These are phyloP conservation scores for Torymus texanus DNA, from an alignment of 2,888 invertebrate genomes.

Conservation along the genomic window DNA sequence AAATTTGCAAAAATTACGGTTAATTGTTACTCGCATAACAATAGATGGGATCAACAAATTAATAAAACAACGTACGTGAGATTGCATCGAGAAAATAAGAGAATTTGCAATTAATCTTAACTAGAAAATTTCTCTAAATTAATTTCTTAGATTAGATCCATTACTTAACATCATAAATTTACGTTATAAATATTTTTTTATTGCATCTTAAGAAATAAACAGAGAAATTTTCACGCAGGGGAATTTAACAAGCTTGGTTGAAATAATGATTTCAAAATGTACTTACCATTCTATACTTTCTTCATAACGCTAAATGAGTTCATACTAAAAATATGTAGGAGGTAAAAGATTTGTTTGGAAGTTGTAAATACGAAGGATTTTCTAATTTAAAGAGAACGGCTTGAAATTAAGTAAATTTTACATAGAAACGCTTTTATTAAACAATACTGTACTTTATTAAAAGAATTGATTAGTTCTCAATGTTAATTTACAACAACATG, in stretches of 20 bases:
- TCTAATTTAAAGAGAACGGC: background rate
- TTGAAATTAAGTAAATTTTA: too few relatives aligned
- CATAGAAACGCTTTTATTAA: too few relatives aligned
- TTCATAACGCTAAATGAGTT: constrained; percentile 12
- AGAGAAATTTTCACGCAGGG: constrained; percentile 43
- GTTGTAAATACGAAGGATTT: background rate
- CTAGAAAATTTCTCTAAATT: constrained; percentile 51
- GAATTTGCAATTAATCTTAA: constrained; percentile 48
- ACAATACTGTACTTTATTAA: too few relatives aligned
- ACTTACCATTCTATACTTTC: constrained; percentile 25
- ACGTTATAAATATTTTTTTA: background rate
- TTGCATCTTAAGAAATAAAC: constrained; percentile 10
- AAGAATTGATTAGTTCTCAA: too few relatives aligned
- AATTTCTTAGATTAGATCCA: background rate
- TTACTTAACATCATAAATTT: background rate
- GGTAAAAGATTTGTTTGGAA: background rate
- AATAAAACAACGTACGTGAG: constrained; percentile 51
- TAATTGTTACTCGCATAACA: constrained; percentile 44
- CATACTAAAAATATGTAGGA: constrained; percentile 35
- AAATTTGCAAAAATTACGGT: constrained; percentile 52
- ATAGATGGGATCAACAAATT: constrained; percentile 50
- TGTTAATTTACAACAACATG: too few relatives aligned
- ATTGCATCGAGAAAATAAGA: constrained; percentile 47
- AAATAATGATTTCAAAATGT: constrained; percentile 25
- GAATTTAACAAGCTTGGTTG: constrained; percentile 47